Conservation (phyloP, 64 coral and sea anemone species). For the Pachyseris speciosa region DNA sequence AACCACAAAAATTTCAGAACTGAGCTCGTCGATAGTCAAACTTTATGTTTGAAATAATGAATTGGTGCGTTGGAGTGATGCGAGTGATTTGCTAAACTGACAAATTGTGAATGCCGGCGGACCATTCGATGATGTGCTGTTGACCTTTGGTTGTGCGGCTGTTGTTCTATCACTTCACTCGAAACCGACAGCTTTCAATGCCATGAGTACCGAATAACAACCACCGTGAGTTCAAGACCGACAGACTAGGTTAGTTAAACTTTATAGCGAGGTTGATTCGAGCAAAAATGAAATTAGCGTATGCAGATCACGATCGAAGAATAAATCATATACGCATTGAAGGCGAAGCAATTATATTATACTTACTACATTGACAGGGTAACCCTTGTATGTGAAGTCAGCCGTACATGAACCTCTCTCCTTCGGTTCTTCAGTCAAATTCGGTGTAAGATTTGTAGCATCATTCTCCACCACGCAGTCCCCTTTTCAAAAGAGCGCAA, state of each 20-base stretch:
- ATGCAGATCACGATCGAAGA: background rate
- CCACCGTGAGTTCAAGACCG: background rate
- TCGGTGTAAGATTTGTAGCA: constrained; percentile 61
- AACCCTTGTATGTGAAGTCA: constrained; percentile 93
- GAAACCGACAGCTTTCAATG: constrained; percentile 63
- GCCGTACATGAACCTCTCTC: constrained; percentile 79
- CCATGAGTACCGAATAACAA: background rate
- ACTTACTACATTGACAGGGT: constrained; percentile 96
- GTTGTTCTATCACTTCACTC: constrained; percentile 78
- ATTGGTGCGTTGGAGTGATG: background rate
- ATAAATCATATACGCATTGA: constrained; percentile 6
- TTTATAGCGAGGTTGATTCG: background rate
- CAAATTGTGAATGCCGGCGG: constrained; percentile 20
- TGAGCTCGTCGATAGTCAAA: background rate
- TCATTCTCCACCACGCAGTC: constrained; percentile 94
- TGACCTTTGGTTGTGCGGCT: constrained; percentile 68
- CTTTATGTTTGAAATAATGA: constrained; percentile 1
- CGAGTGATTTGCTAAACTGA: constrained; percentile 26
- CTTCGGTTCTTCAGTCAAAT: constrained; percentile 50
- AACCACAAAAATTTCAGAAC: background rate
- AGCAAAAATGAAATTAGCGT: background rate
- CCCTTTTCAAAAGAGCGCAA: constrained; percentile 44
- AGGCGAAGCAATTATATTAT: constrained; percentile 18
- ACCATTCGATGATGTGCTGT: constrained; percentile 30
- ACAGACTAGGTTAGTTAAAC: background rate